A percentile compares a stretch with the other conserved stretches of the same genome.
phyloP scores from a whole-genome alignment of 2,113 vertebrate genomes.

The Cephalopterus ornatus region DNA sequence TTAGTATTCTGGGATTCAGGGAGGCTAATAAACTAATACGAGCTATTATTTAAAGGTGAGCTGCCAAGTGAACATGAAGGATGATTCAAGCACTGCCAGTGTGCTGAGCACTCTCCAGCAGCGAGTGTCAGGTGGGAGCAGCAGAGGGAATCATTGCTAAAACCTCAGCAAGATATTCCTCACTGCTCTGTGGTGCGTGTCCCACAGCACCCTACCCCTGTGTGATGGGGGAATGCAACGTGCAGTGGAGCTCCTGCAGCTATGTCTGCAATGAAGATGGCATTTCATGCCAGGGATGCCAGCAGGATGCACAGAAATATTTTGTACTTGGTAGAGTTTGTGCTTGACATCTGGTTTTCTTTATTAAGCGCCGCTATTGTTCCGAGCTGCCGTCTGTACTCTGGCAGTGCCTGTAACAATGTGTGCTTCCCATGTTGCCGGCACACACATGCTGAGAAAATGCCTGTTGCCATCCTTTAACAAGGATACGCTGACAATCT shows the following conservation, averaged over 20 bases:
- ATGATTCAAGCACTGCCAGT: not conserved
- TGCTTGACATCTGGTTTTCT: conserved; percentile 1
- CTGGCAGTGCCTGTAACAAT: accelerated
- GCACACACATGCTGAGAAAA: not conserved
- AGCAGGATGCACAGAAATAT: not conserved
- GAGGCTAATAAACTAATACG: conserved; percentile 8
- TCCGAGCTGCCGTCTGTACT: not conserved
- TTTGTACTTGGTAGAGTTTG: not conserved
- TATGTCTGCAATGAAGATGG: not conserved
- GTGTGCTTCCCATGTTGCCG: not conserved
- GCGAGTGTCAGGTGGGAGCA: not conserved
- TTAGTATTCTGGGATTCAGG: not conserved
- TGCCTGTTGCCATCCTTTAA: not conserved
- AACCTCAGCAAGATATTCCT: not conserved
- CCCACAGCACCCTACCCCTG: accelerated
- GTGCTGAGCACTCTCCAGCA: accelerated
- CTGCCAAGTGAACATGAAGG: not conserved
- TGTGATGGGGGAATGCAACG: not conserved
- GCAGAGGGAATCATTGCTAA: not conserved
- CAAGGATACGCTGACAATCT: not conserved
- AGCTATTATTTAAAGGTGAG: conserved; percentile 51
- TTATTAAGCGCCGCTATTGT: not conserved
- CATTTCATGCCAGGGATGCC: not conserved
- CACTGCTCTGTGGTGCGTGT: accelerated
- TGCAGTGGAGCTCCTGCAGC: not conserved